phyloP scores from a whole-genome alignment of 2,797 vertebrate species.

The Potorous gilbertii region DNA sequence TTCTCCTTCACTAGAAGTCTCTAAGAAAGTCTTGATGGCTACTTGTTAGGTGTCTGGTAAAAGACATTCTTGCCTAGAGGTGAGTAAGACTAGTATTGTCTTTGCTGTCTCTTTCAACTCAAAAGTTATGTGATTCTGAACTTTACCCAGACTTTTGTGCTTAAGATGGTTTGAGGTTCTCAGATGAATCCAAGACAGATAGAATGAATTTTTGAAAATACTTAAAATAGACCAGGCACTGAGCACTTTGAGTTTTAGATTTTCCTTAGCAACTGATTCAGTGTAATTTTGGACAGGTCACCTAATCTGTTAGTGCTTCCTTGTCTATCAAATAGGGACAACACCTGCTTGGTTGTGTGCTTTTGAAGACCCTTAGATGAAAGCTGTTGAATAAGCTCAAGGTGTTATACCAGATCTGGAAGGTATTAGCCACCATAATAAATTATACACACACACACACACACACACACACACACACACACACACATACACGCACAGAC shows the following conservation, averaged over 20 bases:
- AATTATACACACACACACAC: neutral
- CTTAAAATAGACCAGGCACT: slow-evolving; percentile 58
- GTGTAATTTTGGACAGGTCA: slow-evolving; percentile 69
- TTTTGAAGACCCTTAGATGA: slow-evolving; percentile 67
- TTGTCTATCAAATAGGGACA: slow-evolving; percentile 70
- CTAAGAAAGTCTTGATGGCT: neutral
- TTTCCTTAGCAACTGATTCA: slow-evolving; percentile 62
- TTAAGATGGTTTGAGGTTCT: slow-evolving; percentile 52
- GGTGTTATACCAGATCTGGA: slow-evolving; percentile 72
- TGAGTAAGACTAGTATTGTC: neutral
- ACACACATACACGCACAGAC: neutral
- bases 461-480: neutral
- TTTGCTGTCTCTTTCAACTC: neutral
- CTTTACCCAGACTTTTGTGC: slow-evolving; percentile 46
- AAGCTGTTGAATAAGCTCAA: slow-evolving; percentile 67
- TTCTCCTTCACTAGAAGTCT: neutral
- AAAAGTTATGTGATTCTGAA: slow-evolving; percentile 14
- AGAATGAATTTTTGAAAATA: slow-evolving; percentile 65
- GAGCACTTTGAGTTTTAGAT: slow-evolving; percentile 69
- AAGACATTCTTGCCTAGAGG: neutral
- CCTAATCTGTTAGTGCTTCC: slow-evolving; percentile 62
- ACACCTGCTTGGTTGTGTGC: slow-evolving; percentile 56
- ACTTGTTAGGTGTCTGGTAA: neutral
- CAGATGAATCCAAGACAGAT: slow-evolving; percentile 25
- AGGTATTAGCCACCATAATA: slow-evolving; percentile 70